phyloP scores from a whole-genome alignment of 2,888 invertebrate species.

The Pseudococcus viburni region DNA sequence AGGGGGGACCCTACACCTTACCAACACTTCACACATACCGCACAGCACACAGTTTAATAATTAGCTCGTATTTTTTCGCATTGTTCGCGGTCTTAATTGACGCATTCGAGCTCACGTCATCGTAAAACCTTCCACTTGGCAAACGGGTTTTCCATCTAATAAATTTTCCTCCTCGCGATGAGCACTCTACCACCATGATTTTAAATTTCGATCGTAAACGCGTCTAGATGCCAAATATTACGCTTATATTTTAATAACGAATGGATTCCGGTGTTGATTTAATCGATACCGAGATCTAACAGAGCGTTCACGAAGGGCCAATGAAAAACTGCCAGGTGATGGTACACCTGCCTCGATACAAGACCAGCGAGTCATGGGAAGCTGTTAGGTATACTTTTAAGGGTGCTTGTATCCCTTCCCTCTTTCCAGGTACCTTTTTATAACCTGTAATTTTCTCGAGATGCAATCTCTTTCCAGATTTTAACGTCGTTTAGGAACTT shows the following conservation, averaged over 20 bases:
- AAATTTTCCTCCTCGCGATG: neutral
- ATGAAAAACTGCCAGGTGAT: neutral
- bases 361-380: neutral
- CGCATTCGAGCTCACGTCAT: neutral
- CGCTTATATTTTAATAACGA: neutral
- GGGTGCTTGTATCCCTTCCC: neutral
- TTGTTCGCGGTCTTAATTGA: slow-evolving; percentile 53
- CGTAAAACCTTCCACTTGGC: slow-evolving; percentile 12
- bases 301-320: neutral
- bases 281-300: neutral
- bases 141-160: slow-evolving; percentile 13
- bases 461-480: neutral
- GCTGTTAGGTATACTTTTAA: neutral
- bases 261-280: neutral
- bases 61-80: slow-evolving; percentile 38
- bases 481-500: too few species aligned
- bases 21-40: neutral
- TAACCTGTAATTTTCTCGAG: neutral
- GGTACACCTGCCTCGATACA: neutral
- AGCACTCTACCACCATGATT: neutral
- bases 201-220: neutral
- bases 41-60: neutral
- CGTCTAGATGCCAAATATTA: neutral
- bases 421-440: neutral
- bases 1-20: too few species aligned